These are phyloP conservation scores for Plutella xylostella DNA, from an alignment of 2,888 invertebrate species.

Conservation along the genomic window DNA sequence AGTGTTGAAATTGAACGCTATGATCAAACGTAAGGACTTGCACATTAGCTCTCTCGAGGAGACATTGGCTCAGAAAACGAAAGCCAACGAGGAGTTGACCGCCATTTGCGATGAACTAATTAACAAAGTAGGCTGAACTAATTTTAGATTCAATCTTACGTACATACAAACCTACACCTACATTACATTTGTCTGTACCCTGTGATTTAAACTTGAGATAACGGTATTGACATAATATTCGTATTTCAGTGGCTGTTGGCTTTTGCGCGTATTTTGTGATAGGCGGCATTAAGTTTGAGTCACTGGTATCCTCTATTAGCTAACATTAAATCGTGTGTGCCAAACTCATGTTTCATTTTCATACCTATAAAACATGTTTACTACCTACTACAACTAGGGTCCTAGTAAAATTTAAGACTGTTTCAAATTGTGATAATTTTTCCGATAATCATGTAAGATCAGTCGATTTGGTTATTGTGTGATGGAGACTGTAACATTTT, in stretches of 20 bases:
- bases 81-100: constrained; percentile 90
- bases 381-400: too few relatives aligned
- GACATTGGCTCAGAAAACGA: constrained; percentile 86
- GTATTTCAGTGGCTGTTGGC: constrained; percentile 30
- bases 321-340: constrained; percentile 31
- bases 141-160: constrained; percentile 18
- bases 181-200: constrained; percentile 32
- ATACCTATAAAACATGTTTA: constrained; percentile 14
- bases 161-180: too few relatives aligned
- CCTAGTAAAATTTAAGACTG: constrained; percentile 44
- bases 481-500: background rate
- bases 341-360: constrained; percentile 38
- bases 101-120: constrained; percentile 95
- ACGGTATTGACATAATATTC: background rate
- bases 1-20: constrained; percentile 85
- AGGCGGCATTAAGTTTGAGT: constrained; percentile 40
- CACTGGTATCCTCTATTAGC: constrained; percentile 24
- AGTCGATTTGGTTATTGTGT: background rate
- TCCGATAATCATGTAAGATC: constrained; percentile 1
- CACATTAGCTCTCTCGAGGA: constrained; percentile 85
- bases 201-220: constrained; percentile 27
- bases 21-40: constrained; percentile 89
- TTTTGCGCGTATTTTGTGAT: constrained; percentile 49
- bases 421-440: constrained; percentile 42
- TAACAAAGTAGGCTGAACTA: constrained; percentile 60